Base-by-base conservation (phyloP, 2,113 vertebrate genomes). In the Megaleporinus macrocephalus region DNA sequence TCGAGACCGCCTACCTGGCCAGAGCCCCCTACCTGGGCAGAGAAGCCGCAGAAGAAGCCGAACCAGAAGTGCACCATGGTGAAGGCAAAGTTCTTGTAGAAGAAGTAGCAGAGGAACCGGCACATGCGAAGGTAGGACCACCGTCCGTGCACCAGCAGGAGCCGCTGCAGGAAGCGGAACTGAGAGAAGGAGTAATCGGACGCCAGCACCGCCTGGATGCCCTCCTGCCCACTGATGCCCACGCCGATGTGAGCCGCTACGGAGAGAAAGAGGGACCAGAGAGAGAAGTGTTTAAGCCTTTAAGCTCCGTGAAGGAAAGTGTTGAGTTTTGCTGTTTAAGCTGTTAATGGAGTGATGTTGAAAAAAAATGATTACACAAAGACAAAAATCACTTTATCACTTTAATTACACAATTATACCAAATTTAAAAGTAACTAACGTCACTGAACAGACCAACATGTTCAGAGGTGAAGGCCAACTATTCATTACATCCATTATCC, bases 41-140 rank as follows among this genome's bases (percentile, higher is more conserved):
- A 99, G 89, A 99, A 99, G 78, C 97, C 97, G 0, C 97, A 98
- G 93, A 98, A 98, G 94, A 98, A 98, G 77, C 96, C 97, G 1
- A 98, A 99, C 97, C 97, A 99, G 93, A 99, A 99, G 90, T 99
- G 97, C 92, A 98, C 97, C 96, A 98, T 98, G 90, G 97, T 98
- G 94, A 99, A 99, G 83, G 97, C 97, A 0, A 99, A 98, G 89
- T 98, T 99, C 95, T 98, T 99, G 90, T 99, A 99, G 95, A 99
- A 99, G 93, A 99, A 99, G 83, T 99, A 99, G 87, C 96, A 98
- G 85, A 99, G 97, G 91, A 99, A 98, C 16, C 97, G 97, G 93
- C 97, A 98, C 97, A 99, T 97, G 81, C 97, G 95, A 27, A 99
- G 92, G 91, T 99, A 99, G 69, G 97, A 98, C 97, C 97, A 99